phyloP scores from a whole-genome alignment of 2,113 vertebrate species.

The Serinus canaria region DNA sequence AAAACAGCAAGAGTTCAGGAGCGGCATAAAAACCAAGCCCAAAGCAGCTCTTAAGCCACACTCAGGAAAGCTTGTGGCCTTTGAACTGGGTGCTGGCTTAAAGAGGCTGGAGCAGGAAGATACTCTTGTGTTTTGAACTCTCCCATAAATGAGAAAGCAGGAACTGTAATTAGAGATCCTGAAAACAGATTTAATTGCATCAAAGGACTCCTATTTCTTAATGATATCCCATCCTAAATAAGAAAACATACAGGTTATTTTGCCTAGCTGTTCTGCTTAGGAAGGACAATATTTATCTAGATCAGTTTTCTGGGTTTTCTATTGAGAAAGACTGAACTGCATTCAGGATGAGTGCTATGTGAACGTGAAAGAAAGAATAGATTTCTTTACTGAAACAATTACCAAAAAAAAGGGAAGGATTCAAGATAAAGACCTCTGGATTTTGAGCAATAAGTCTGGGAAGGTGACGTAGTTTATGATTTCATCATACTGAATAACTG shows the following conservation, averaged over 20 bases:
- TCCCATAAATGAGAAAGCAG: neutral
- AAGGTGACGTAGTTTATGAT: neutral
- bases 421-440: neutral
- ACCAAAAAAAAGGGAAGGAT: neutral
- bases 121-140: neutral
- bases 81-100: neutral
- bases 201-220: neutral
- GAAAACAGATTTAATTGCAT: neutral
- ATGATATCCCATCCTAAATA: neutral
- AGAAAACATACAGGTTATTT: neutral
- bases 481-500: slow-evolving; percentile 1
- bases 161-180: neutral
- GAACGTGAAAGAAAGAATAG: neutral
- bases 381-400: neutral
- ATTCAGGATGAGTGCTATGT: neutral
- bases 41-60: neutral
- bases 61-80: neutral
- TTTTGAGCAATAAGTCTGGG: neutral
- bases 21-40: neutral
- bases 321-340: neutral
- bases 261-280: neutral
- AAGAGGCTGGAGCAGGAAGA: neutral
- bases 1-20: neutral
- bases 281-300: neutral
- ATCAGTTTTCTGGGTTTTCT: neutral